Base-by-base conservation (phyloP, 2,888 invertebrate species). In the Conus canariensis region DNA sequence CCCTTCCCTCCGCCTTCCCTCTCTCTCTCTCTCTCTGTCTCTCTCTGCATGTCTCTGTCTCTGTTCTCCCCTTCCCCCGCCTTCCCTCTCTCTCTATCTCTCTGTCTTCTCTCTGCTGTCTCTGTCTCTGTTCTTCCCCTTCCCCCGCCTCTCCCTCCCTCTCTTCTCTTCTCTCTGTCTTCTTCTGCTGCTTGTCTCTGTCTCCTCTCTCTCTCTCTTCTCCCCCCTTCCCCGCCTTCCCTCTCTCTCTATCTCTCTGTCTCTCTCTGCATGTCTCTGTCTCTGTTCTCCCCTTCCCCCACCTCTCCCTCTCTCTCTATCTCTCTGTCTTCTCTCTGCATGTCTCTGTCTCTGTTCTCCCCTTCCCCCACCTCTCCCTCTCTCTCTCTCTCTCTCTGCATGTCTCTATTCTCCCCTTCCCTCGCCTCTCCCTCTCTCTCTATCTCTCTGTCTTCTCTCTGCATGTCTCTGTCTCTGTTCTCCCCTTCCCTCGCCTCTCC, bases 111-210 rank as follows among this genome's bases (percentile, higher is more conserved):
- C 59, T 88, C 80, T 58, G 25, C 59, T 70, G 14, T 70, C 70
- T 70, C 60, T 89, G n/a, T 64, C 64, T 89, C n/a, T n/a, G n/a
- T n/a, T n/a, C 64, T 7, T 89, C 83, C 83, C 58, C 8, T 12
- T 85, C 59, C 70, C 0, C 30, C 2, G 30, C 30, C 30, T 1
- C 59, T 89, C n/a, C 45, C 0, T 25, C 19, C 60, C 1, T 88
- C 22, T 88, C 16, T 70, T 88, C 74, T 80, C 80, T 22, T 70
- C 70, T 70, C n/a, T 70, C n/a, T 56, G 67, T 83, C 19, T 88
- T n/a, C 22, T 6, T 25, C 80, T 60, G 14, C n/a, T n/a, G 7
- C 19, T 25, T 14, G 12, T 45, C 10, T 80, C 80, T 19, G 30
- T 30, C 25, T 22, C 25, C 80, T 45, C 30, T 80, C 45, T 45